Conservation (phyloP, 1,140 invertebrate species). For the Sarcophaga peregrina region DNA sequence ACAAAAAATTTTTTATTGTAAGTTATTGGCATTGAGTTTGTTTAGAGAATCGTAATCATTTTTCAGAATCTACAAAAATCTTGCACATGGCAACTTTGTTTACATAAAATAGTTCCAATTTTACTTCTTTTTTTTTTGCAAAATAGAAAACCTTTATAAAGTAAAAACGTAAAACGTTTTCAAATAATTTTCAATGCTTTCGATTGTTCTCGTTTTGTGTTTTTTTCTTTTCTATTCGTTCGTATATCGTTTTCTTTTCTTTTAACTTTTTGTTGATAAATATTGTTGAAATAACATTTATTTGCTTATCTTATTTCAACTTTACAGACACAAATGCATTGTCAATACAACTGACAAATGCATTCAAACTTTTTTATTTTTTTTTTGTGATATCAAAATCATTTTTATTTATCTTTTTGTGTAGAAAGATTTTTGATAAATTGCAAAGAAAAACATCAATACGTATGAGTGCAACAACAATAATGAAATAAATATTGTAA, state of each 20-base stretch:
- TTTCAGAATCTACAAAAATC: no score
- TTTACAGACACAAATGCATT: constrained; percentile 35
- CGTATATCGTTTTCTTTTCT: constrained; percentile 4
- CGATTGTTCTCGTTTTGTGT: no score
- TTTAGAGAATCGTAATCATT: no score
- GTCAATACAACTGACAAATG: constrained; percentile 21
- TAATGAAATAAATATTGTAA: background rate
- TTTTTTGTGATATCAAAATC: background rate
- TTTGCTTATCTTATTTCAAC: constrained; percentile 34
- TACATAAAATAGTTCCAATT: no score
- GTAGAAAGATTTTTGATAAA: background rate
- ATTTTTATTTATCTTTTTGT: background rate
- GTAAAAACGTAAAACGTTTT: background rate
- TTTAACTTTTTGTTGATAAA: constrained; percentile 21
- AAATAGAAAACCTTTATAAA: background rate
- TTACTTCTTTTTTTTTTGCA: background rate
- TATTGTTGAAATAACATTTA: constrained; percentile 40
- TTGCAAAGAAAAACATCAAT: background rate
- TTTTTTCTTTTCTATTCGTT: background rate
- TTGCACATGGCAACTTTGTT: background rate
- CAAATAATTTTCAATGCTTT: background rate
- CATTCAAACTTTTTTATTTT: background rate
- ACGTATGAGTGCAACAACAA: no score
- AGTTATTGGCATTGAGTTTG: no score
- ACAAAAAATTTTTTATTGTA: no score